phyloP scores from a whole-genome alignment of 2,888 invertebrate species.

The Spodoptera exigua region DNA sequence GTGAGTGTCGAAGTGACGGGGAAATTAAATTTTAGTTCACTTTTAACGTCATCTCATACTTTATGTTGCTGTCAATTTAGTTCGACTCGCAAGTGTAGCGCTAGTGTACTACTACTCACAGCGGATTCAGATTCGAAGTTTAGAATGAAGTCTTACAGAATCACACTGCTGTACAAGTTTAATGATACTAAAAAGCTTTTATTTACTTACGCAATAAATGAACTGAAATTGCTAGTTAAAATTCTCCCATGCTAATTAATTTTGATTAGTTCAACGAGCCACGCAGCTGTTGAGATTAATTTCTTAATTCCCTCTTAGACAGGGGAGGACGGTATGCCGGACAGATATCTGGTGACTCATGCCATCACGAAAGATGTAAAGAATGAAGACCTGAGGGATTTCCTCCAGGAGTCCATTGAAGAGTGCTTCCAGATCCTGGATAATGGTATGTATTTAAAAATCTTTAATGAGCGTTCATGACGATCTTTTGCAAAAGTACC shows the following conservation, averaged over 20 bases:
- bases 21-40: too few species aligned
- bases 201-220: not conserved
- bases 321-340: constrained; percentile 90
- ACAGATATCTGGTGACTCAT: constrained; percentile 90
- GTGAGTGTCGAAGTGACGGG: too few species aligned
- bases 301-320: constrained; percentile 75
- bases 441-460: constrained; percentile 75
- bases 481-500: too few species aligned
- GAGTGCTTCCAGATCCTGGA: constrained; percentile 92
- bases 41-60: too few species aligned
- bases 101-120: too few species aligned
- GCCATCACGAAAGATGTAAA: constrained; percentile 90
- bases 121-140: too few species aligned
- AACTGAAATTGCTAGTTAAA: constrained; percentile 13
- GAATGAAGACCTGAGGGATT: constrained; percentile 91
- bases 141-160: too few species aligned
- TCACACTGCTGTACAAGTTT: not conserved
- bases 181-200: not conserved
- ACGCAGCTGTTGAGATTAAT: constrained; percentile 28
- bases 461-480: too few species aligned
- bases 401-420: constrained; percentile 92
- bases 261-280: constrained; percentile 42
- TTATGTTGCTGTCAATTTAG: too few species aligned
- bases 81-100: too few species aligned
- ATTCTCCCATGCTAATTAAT: constrained; percentile 27